phyloP scores from a whole-genome alignment of 92 coral and sea anemone species.

The Montipora capitata region DNA sequence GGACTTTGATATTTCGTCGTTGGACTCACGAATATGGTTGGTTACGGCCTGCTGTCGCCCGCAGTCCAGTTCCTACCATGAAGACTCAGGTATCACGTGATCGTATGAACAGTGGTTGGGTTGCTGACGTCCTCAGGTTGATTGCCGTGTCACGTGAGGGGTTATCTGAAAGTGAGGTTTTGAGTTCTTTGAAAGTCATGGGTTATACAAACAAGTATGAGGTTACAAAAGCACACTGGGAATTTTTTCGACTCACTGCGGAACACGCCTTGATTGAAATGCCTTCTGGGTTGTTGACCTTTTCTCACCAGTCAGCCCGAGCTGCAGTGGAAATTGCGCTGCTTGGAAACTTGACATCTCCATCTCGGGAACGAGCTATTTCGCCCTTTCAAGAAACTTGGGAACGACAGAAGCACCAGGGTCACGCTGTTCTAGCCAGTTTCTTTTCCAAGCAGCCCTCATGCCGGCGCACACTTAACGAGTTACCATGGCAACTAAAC shows the following conservation, averaged over 20 bases:
- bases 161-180: conserved; percentile 85
- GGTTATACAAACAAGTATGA: conserved; percentile 87
- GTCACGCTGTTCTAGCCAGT: conserved; percentile 90
- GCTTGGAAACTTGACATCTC: conserved; percentile 93
- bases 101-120: conserved; percentile 97
- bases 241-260: conserved; percentile 81
- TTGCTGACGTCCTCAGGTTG: conserved; percentile 93
- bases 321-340: conserved; percentile 87
- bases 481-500: conserved; percentile 97
- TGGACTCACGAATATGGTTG: conserved; percentile 99
- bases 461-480: conserved; percentile 81
- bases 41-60: conserved; percentile 90
- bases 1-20: conserved; percentile 95
- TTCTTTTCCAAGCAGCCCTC: conserved; percentile 78
- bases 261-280: conserved; percentile 80
- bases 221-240: conserved; percentile 94
- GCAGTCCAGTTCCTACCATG: conserved; percentile 88
- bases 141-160: conserved; percentile 92
- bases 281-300: conserved; percentile 86
- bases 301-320: conserved; percentile 84
- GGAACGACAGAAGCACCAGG: conserved; percentile 98
- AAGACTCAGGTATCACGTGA: conserved; percentile 97
- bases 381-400: conserved; percentile 89
- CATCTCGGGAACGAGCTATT: conserved; percentile 92
- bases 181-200: conserved; percentile 86